Evolutionary conservation across 2,797 vertebrate species (phyloP), one percentile per base, ranked within the genome.

Genomic region (Nothura maculosa): DNA sequence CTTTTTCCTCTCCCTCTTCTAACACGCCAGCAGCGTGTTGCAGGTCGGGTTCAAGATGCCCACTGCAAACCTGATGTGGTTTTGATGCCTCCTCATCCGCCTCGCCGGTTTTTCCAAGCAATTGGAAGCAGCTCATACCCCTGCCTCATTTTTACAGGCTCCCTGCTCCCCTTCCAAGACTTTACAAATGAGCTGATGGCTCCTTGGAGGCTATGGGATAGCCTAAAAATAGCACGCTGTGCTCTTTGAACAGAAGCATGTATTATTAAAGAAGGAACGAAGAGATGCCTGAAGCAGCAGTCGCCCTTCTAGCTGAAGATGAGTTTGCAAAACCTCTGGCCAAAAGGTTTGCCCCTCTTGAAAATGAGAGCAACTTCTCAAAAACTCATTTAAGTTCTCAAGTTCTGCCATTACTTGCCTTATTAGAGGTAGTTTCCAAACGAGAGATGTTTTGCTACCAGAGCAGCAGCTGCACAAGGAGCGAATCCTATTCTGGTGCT

Each of bases 191-290:
- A 18, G 57, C n/a, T 79, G 80, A 81, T 87, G 69, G 67, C 66
- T 93, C 94, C 86, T 83, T 87, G 60, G 38, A 52, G 66, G 74
- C 83, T 93, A 89, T 55, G 82, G 93, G 90, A 30, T 79, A 67
- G 77, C 77, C 92, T 95, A 95, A 95, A 96, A 93, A 96, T 96
- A 92, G 77, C 1, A 1, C 1, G 0, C 81, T 94, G 90, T 84
- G 93, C 90, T 95, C 47, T 94, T 95, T 94, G 95, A 91, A 81
- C 77, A 91, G 91, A 86, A 92, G 61, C 85, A 93, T 96, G 60
- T 74, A 92, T 95, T 96, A 96, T 96, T 96, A 92, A 96, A 85
- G 76, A 77, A 91, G 81, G 73, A 93, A 75, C 69, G 88, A 92
- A 95, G 54, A 95, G 93, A 42, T 1, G 1, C 73, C 1, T 12